Percentiles rank a stretch among this genome's conserved stretches.
Conservation (phyloP, 2,888 invertebrate genomes). For the Anthoptus insignis region DNA sequence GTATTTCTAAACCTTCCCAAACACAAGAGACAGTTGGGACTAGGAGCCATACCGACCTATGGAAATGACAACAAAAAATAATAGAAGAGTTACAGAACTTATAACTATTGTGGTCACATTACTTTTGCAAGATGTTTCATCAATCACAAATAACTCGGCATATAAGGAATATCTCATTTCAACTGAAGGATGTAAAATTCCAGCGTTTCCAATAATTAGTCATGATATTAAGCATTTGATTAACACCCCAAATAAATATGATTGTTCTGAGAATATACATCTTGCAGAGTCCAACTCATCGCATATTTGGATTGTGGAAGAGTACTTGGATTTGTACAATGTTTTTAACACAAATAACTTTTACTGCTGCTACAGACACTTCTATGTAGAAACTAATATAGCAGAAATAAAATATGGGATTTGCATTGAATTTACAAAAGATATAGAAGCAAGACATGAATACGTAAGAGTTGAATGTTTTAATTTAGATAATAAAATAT, state of each 20-base stretch:
- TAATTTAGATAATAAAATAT: conserved; percentile 72
- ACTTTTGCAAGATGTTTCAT: neutral
- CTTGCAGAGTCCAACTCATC: conserved; percentile 84
- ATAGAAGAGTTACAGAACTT: neutral
- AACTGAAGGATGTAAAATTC: conserved; percentile 88
- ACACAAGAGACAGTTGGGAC: too few relatives aligned
- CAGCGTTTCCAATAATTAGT: conserved; percentile 86
- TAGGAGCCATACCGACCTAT: too few relatives aligned
- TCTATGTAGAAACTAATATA: conserved; percentile 73
- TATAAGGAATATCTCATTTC: conserved; percentile 60
- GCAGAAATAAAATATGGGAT: conserved; percentile 67
- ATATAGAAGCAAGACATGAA: conserved; percentile 79
- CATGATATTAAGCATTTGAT: conserved; percentile 77
- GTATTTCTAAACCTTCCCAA: too few relatives aligned
- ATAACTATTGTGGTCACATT: neutral
- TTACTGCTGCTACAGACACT: conserved; percentile 86
- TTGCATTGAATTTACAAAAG: conserved; percentile 74
- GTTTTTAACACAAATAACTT: conserved; percentile 65
- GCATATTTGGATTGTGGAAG: conserved; percentile 79
- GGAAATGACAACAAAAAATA: neutral
- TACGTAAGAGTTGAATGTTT: conserved; percentile 89
- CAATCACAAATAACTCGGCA: neutral
- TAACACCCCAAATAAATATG: conserved; percentile 66
- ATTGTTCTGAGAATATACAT: conserved; percentile 72
- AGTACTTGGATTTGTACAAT: conserved; percentile 76